A percentile compares a stretch with the other conserved stretches of the same genome.
These are phyloP conservation scores for Nymphalis urticae DNA, from an alignment of 2,888 invertebrate species.

Conservation along the genomic window DNA sequence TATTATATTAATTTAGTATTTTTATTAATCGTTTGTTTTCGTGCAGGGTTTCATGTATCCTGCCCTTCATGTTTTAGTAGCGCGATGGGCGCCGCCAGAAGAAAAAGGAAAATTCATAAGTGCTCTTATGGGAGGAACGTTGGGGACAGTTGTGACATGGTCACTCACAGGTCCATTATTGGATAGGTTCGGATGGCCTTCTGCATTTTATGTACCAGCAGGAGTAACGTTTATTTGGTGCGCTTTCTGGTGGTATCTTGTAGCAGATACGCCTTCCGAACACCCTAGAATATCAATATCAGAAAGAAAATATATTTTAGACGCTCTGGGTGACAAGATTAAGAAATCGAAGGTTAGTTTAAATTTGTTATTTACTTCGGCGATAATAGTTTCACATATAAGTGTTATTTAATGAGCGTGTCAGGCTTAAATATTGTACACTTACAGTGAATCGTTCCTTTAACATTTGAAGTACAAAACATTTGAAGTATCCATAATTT, in stretches of 20 bases:
- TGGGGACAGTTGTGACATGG: conserved; percentile 87
- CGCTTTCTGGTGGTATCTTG: conserved; percentile 82
- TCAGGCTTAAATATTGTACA: conserved; percentile 15
- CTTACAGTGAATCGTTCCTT: no score
- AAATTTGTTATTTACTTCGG: neutral
- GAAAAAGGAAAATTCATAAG: conserved; percentile 88
- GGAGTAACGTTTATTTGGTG: conserved; percentile 80
- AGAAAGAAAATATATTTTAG: conserved; percentile 84
- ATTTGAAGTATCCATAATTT: no score
- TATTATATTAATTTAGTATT: conserved; percentile 1
- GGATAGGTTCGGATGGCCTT: conserved; percentile 84
- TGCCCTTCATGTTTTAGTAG: conserved; percentile 84
- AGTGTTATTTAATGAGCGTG: conserved; percentile 27
- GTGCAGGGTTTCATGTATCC: conserved; percentile 84
- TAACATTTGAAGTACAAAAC: no score
- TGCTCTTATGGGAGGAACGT: conserved; percentile 87
- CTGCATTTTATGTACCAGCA: conserved; percentile 85
- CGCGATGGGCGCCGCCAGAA: conserved; percentile 88
- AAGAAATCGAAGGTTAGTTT: conserved; percentile 79
- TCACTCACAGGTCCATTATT: conserved; percentile 85
- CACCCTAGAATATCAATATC: conserved; percentile 83
- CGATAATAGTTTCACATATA: conserved; percentile 27
- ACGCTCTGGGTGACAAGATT: conserved; percentile 81
- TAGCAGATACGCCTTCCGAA: conserved; percentile 83
- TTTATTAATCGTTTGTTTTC: neutral